phyloP scores from a whole-genome alignment of 2,113 vertebrate species.

The Chloropsis cyanopogon region DNA sequence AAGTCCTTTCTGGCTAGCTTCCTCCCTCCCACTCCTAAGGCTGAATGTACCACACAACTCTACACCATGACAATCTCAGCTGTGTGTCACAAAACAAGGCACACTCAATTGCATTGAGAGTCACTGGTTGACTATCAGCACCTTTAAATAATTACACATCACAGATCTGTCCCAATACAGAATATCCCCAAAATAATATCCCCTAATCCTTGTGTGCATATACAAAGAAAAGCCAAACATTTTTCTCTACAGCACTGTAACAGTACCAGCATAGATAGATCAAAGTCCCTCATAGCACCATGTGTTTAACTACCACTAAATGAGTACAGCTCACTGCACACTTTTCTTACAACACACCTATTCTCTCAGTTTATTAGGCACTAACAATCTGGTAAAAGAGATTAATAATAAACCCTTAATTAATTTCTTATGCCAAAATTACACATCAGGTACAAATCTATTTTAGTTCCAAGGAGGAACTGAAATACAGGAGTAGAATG shows the following conservation, averaged over 20 bases:
- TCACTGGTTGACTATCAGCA: not conserved
- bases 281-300: not conserved
- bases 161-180: not conserved
- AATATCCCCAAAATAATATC: not conserved
- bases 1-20: not conserved
- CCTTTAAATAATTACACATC: not conserved
- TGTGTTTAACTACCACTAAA: not conserved
- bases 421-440: not conserved
- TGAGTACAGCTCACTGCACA: not conserved
- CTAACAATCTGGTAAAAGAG: not conserved
- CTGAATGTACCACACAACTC: rapidly evolving
- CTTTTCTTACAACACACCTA: not conserved
- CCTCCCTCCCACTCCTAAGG: not conserved
- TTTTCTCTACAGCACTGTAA: not conserved
- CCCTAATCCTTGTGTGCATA: not conserved
- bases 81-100: not conserved
- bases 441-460: not conserved
- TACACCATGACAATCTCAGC: not conserved
- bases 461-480: not conserved
- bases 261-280: not conserved
- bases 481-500: rapidly evolving
- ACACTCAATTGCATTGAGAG: not conserved
- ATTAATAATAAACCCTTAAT: not conserved
- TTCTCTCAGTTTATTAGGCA: not conserved
- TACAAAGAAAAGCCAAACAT: not conserved